Base-by-base conservation (phyloP, 1,140 invertebrate genomes). In the Drosophila parvula region DNA sequence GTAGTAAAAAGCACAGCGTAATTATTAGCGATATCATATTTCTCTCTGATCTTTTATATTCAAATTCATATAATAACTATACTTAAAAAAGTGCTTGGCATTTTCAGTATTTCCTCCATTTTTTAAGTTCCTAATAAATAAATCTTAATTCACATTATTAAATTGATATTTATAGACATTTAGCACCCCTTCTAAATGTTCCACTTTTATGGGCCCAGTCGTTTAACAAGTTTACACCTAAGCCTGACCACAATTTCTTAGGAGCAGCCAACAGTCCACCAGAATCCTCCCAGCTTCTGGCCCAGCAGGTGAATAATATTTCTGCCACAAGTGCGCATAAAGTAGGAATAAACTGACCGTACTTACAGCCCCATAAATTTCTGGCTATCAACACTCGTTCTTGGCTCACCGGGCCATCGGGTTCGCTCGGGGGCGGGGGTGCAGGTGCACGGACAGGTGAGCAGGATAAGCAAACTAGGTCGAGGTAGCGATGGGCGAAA, bases 361-460 rank as follows among this genome's bases (percentile, higher is more conserved):
- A 76, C 61, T 60, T 60, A 67, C 28, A 59, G 71, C 34, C 73
- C 41, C 71, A 76, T 76, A 76, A 67, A 76, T 76, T 60, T 41
- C 60, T 47, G 73, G 55, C 74, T 55, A 76, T 76, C 74, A 76
- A 76, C 74, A 68, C 73, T 60, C 34, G 40, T 34, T 38, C 12
- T 32, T 28, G 47, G 48, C 30, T 30, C 36, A 55, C 30, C 36
- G 43, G 51, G 48, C 43, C 18, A 4, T 10, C 6, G 6, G 59
- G 12, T 18, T 7, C 34, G n/a, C 44, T 32, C 5, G 28, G n/a
- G 12, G 44, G 9, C 6, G 14, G 36, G 38, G 14, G 41, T 12
- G 45, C 34, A 62, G 45, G 32, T 53, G 50, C 50, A 27, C n/a
- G 22, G n/a, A 22, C 28, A 58, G 53, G 32, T 41, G 11, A 43